These are phyloP conservation scores for Tapera naevia DNA, from an alignment of 2,797 vertebrate genomes.

Conservation along the genomic window DNA sequence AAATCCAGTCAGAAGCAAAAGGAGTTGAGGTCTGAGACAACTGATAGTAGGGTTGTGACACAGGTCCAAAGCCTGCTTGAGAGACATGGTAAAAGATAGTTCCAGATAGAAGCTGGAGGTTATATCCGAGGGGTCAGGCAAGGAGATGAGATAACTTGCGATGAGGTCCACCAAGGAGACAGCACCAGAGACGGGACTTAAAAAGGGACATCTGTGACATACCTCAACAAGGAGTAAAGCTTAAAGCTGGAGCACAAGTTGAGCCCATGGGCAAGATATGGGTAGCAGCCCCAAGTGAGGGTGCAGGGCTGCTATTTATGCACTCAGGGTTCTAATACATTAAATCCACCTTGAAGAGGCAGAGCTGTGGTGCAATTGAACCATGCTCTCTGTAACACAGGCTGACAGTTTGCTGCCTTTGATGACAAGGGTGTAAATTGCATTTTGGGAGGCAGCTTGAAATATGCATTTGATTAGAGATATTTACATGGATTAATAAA, in stretches of 20 bases:
- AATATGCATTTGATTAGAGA: slow-evolving; percentile 8
- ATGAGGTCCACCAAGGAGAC: not conserved
- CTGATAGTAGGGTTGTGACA: not conserved
- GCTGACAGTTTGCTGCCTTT: not conserved
- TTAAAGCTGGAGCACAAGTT: not conserved
- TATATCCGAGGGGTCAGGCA: not conserved
- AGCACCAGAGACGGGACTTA: not conserved
- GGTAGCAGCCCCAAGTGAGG: not conserved
- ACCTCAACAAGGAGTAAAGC: not conserved
- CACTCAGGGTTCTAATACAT: not conserved
- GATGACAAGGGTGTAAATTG: not conserved
- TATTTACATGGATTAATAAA: slow-evolving; percentile 64
- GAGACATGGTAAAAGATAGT: not conserved
- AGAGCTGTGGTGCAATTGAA: not conserved
- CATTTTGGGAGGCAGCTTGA: not conserved
- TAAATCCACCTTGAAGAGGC: not conserved
- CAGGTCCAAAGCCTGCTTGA: not conserved
- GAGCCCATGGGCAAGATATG: not conserved
- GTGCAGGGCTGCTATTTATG: not conserved
- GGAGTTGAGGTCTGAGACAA: not conserved
- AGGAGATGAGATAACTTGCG: not conserved
- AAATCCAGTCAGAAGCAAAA: not conserved
- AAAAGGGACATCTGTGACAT: not conserved
- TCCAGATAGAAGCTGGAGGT: not conserved
- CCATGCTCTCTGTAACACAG: not conserved